These are phyloP conservation scores for Eulemur coronatus DNA, from an alignment of 2,797 vertebrate species.

Conservation along the genomic window DNA sequence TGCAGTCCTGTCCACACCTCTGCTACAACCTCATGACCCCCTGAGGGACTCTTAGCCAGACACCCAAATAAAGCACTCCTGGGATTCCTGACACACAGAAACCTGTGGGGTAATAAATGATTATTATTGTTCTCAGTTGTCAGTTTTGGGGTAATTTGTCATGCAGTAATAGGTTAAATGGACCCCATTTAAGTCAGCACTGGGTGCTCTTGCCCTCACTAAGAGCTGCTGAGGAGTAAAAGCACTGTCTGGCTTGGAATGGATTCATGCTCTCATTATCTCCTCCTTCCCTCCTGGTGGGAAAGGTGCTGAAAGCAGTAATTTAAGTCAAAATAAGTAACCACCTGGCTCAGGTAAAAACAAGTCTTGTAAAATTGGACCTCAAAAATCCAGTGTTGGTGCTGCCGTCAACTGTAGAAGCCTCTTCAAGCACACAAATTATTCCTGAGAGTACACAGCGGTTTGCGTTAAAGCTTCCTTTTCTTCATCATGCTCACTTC, in stretches of 20 bases:
- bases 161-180: background rate
- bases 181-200: background rate
- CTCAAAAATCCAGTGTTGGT: constrained; percentile 12
- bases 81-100: background rate
- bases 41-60: background rate
- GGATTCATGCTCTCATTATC: background rate
- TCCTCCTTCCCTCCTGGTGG: background rate
- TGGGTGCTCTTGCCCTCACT: background rate
- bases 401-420: background rate
- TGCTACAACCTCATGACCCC: background rate
- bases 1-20: fast-evolving
- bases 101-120: background rate
- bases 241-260: background rate
- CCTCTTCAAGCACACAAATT: background rate
- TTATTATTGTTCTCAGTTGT: background rate
- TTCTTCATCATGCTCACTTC: constrained; percentile 24
- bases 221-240: background rate
- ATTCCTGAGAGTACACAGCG: background rate
- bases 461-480: constrained; percentile 6
- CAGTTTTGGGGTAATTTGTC: background rate
- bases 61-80: background rate
- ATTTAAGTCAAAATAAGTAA: constrained; percentile 27
- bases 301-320: background rate
- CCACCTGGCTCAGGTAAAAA: constrained; percentile 6
- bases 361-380: background rate